Base-by-base conservation (phyloP, 2,888 invertebrate species). In the Noctua comes region DNA sequence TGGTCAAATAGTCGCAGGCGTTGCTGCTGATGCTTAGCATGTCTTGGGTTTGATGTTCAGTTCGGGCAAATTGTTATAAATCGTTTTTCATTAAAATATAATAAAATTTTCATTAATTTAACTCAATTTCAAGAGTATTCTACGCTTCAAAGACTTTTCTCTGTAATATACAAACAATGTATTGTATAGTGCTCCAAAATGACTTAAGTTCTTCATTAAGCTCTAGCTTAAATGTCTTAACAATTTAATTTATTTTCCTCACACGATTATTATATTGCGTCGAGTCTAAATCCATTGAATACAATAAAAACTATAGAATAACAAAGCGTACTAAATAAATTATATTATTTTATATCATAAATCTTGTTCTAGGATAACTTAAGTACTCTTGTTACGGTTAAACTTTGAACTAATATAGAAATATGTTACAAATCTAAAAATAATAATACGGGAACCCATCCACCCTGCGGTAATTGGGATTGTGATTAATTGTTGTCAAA, bases 281-380 rank as follows among this genome's bases (percentile, higher is more conserved):
- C 36, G 1, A 57, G 27, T 27, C 46, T 77, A 40, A 59, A 48
- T 51, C 57, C 36, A 59, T 59, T 46, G 51, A 79, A 46, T 62
- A 40, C 1, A 51, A 51, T 27, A 71, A 54, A 51, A 46, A 54
- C 27, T 31, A 43, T 36, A 43, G 24, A 80, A 54, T 18, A 51
- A 46, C 51, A 11, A 18, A 64, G 31, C 80, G 43, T 31, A 69
- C 10, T 64, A 27, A 46, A 70, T 78, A 51, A 36, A 36, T 80
- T 59, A 59, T 18, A 70, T 64, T 54, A 65, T 54, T 80, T 65
- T 27, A 54, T 40, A 48, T 64, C 64, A 46, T 80, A 54, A 70
- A 80, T 70, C 78, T 71, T 8, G 13, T n/a, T 64, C 13, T 43
- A 54, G 36, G 36, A 46, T 79, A 71, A 70, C 27, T 57, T 54